phyloP scores from a whole-genome alignment of 1,140 invertebrate species.

The Apocrypta bakeri region DNA sequence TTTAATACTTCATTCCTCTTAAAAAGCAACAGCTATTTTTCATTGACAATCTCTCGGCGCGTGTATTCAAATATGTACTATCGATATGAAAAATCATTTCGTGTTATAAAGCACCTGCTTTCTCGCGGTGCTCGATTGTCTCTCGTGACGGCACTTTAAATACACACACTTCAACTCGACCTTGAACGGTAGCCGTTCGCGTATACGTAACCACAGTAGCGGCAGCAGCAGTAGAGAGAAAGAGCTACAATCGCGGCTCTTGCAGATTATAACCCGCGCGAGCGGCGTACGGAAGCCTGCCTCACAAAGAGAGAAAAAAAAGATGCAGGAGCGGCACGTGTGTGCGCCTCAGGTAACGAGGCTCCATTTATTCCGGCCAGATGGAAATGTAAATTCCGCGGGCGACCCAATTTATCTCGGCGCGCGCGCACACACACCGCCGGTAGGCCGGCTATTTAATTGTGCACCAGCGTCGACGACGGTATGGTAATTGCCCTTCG shows the following conservation, averaged over 20 bases:
- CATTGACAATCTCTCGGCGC: too few relatives aligned
- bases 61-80: background rate
- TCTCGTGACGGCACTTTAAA: background rate
- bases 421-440: background rate
- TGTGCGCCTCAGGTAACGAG: slow-evolving; percentile 63
- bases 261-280: slow-evolving; percentile 26
- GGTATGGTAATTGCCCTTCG: slow-evolving; percentile 66
- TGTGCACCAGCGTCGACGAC: slow-evolving; percentile 53
- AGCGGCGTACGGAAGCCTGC: background rate
- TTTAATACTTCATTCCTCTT: too few relatives aligned
- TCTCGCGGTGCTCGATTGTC: background rate
- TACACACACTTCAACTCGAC: background rate
- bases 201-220: background rate
- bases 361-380: slow-evolving; percentile 68
- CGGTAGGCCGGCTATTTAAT: slow-evolving; percentile 63
- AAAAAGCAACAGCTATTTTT: too few relatives aligned
- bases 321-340: background rate
- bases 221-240: background rate
- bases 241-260: too few relatives aligned
- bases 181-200: slow-evolving; percentile 31
- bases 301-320: background rate
- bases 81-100: background rate
- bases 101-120: background rate
- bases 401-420: slow-evolving; percentile 67
- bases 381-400: slow-evolving; percentile 69